These are phyloP conservation scores for Agrotis ipsilon DNA, from an alignment of 2,888 invertebrate species.

Conservation along the genomic window DNA sequence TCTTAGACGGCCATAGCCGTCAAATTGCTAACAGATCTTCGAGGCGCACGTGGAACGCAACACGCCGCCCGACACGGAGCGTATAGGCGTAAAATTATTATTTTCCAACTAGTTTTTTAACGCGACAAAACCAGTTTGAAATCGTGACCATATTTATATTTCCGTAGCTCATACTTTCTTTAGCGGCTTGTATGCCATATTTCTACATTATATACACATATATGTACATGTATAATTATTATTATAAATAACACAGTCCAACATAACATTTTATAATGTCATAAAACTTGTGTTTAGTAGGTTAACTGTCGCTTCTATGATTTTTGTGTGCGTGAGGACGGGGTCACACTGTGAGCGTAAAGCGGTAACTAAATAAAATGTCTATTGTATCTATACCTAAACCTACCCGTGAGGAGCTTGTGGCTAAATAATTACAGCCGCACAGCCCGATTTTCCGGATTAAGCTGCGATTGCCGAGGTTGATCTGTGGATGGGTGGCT, in stretches of 20 bases:
- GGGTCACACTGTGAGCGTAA: conserved; percentile 53
- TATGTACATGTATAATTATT: conserved; percentile 28
- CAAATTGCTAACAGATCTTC: too few species aligned
- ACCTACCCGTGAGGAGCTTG: too few species aligned
- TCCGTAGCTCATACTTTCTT: conserved; percentile 19
- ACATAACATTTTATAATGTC: conserved; percentile 65
- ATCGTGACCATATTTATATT: conserved; percentile 11
- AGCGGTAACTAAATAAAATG: too few species aligned
- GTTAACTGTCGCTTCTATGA: conserved; percentile 70
- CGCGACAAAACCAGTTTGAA: background rate
- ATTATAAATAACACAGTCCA: conserved; percentile 37
- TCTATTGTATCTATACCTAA: too few species aligned
- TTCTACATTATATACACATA: background rate
- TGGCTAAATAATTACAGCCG: too few species aligned
- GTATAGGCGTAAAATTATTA: too few species aligned
- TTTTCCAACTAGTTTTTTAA: background rate
- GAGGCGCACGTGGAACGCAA: too few species aligned
- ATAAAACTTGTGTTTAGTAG: conserved; percentile 69
- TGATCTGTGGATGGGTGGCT: too few species aligned
- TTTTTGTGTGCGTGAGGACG: conserved; percentile 53
- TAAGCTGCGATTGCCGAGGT: too few species aligned
- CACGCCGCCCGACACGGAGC: too few species aligned
- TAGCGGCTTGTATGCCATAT: background rate
- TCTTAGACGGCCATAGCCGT: too few species aligned
- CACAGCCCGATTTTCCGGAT: too few species aligned